A percentile compares a stretch with the other conserved stretches of the same genome.
Evolutionary conservation across 2,888 invertebrate species (phyloP).

Genomic region (Aleiodes leptofemur): DNA sequence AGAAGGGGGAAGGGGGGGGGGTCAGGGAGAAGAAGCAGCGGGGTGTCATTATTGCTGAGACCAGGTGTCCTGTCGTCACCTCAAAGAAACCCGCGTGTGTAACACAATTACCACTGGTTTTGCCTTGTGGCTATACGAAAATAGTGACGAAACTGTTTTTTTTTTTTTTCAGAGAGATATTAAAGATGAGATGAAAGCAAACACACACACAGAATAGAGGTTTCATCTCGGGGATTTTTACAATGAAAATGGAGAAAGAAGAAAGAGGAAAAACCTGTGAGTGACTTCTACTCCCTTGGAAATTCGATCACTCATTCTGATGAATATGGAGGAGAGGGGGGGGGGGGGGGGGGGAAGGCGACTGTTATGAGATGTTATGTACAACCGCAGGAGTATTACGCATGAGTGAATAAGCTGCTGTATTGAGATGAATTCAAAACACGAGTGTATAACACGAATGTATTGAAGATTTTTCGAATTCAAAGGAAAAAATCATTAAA

Average conservation of each 20-base stretch:
- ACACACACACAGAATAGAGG: conserved; percentile 8
- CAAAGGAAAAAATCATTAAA: too few species aligned
- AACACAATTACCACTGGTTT: conserved; percentile 43
- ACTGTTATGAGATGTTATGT: conserved; percentile 24
- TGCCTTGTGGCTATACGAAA: conserved; percentile 37
- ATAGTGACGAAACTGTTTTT: conserved; percentile 7
- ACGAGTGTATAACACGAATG: too few species aligned
- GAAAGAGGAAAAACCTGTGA: conserved; percentile 37
- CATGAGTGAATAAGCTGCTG: conserved; percentile 32
- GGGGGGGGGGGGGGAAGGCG: not conserved
- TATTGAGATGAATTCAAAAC: conserved; percentile 10
- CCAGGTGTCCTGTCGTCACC: conserved; percentile 72
- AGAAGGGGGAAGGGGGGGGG: too few species aligned
- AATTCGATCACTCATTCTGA: conserved; percentile 26
- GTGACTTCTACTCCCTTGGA: conserved; percentile 47
- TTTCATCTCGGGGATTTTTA: conserved; percentile 2
- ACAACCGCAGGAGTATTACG: conserved; percentile 24
- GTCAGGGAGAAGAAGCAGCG: conserved; percentile 48
- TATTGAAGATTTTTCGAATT: too few species aligned
- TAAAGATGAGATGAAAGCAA: conserved; percentile 24
- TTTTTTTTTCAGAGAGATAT: conserved; percentile 2
- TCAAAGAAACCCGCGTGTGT: conserved; percentile 61
- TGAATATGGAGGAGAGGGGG: not conserved
- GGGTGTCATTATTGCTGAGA: conserved; percentile 61
- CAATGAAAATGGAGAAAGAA: conserved; percentile 11